A percentile compares a stretch with the other conserved stretches of the same genome.
These are phyloP conservation scores for Melanerpes formicivorus DNA, from an alignment of 2,113 vertebrate genomes.

Conservation along the genomic window DNA sequence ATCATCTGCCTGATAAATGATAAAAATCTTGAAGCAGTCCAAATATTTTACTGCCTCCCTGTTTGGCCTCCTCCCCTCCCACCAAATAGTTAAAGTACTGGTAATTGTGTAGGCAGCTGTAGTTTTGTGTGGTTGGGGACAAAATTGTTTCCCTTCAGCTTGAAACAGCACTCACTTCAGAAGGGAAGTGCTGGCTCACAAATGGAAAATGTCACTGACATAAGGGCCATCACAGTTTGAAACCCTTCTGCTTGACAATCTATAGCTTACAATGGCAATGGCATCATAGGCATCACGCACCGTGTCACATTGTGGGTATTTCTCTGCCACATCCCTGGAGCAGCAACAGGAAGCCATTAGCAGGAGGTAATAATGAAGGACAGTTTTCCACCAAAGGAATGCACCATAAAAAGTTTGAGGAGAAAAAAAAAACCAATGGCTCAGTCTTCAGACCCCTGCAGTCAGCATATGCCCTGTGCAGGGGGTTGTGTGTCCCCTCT, in stretches of 20 bases:
- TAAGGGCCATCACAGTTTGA: background rate
- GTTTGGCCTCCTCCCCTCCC: background rate
- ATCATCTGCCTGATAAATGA: background rate
- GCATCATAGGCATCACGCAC: background rate
- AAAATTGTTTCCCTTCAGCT: background rate
- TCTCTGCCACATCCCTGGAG: background rate
- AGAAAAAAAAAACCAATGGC: background rate
- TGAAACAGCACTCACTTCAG: background rate
- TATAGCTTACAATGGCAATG: background rate
- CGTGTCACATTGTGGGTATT: background rate
- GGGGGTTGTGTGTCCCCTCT: background rate
- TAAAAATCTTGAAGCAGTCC: background rate
- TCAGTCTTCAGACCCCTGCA: background rate
- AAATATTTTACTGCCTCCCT: background rate
- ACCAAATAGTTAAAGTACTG: background rate
- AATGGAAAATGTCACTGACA: background rate
- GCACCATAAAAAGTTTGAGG: background rate
- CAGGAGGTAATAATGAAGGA: background rate
- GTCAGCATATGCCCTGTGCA: fast-evolving
- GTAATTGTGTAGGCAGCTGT: background rate
- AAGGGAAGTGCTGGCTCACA: background rate
- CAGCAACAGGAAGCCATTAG: background rate
- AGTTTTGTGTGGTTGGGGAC: background rate
- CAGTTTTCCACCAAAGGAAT: background rate
- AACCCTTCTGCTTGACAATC: background rate